Evolutionary conservation across 2,113 vertebrate genomes (phyloP).

Genomic region (Ceratotherium simum): DNA sequence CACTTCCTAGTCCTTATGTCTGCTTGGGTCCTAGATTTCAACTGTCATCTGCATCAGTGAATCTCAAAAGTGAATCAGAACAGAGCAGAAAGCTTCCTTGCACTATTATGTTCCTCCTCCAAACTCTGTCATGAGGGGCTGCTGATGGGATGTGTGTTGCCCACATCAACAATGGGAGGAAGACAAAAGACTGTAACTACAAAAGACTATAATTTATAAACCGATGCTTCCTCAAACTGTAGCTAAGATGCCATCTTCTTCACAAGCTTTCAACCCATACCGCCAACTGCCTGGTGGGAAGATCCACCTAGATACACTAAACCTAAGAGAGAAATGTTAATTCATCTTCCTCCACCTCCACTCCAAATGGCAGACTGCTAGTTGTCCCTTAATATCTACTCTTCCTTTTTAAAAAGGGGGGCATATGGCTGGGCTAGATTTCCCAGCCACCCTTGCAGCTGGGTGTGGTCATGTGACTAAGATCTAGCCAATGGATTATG

Average conservation of each 20-base stretch:
- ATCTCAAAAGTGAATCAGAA: neutral
- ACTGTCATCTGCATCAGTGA: neutral
- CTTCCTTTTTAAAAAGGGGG: neutral
- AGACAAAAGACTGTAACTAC: neutral
- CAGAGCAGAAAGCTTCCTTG: neutral
- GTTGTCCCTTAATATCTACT: neutral
- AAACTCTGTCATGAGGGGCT: neutral
- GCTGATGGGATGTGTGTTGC: neutral
- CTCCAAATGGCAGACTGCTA: neutral
- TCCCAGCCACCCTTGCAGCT: neutral
- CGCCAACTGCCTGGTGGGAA: neutral
- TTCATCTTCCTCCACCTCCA: neutral
- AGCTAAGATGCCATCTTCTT: neutral
- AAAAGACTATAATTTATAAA: neutral
- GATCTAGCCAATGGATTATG: neutral
- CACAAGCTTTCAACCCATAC: neutral
- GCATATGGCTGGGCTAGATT: neutral
- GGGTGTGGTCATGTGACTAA: neutral
- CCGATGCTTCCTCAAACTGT: neutral
- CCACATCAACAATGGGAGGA: neutral
- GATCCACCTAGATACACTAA: neutral
- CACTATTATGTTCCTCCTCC: neutral
- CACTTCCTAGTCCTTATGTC: neutral
- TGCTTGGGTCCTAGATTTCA: neutral
- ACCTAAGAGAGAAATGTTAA: neutral